These are phyloP conservation scores for Dasysyrphus tricinctus DNA, from an alignment of 2,888 invertebrate species.

Conservation along the genomic window DNA sequence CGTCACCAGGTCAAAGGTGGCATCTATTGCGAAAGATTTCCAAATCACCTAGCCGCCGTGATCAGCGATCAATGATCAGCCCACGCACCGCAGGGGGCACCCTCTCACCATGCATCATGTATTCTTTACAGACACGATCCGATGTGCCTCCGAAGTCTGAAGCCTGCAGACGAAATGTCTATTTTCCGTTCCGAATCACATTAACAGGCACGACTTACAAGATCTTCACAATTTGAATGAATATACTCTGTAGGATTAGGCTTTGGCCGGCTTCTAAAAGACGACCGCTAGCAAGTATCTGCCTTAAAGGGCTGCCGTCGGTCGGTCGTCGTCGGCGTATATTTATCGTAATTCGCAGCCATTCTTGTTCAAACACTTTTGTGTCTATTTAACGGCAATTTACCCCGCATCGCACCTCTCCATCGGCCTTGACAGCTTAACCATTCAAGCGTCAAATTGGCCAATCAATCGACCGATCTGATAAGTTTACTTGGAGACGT, in stretches of 20 bases:
- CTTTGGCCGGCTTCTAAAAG: slow-evolving; percentile 29
- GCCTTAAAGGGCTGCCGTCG: slow-evolving; percentile 49
- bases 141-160: slow-evolving; percentile 21
- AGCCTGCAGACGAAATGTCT: slow-evolving; percentile 54
- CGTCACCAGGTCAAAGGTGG: slow-evolving; percentile 72
- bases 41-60: slow-evolving; percentile 51
- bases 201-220: slow-evolving; percentile 59
- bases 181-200: slow-evolving; percentile 54
- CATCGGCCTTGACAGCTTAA: slow-evolving; percentile 65
- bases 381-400: slow-evolving; percentile 65
- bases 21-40: slow-evolving; percentile 73
- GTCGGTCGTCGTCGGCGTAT: not conserved
- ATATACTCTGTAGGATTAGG: slow-evolving; percentile 20
- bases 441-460: slow-evolving; percentile 74
- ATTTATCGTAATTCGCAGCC: slow-evolving; percentile 62
- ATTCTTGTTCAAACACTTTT: slow-evolving; percentile 61
- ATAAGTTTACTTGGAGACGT: slow-evolving; percentile 53
- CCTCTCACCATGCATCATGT: slow-evolving; percentile 49
- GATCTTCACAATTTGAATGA: slow-evolving; percentile 53
- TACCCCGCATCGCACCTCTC: slow-evolving; percentile 25
- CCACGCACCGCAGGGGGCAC: slow-evolving; percentile 69
- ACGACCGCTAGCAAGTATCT: slow-evolving; percentile 19
- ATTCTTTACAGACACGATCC: slow-evolving; percentile 7
- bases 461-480: slow-evolving; percentile 74
- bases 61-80: slow-evolving; percentile 52